These are phyloP conservation scores for Diorhabda elongata DNA, from an alignment of 1,140 invertebrate genomes.

Conservation along the genomic window DNA sequence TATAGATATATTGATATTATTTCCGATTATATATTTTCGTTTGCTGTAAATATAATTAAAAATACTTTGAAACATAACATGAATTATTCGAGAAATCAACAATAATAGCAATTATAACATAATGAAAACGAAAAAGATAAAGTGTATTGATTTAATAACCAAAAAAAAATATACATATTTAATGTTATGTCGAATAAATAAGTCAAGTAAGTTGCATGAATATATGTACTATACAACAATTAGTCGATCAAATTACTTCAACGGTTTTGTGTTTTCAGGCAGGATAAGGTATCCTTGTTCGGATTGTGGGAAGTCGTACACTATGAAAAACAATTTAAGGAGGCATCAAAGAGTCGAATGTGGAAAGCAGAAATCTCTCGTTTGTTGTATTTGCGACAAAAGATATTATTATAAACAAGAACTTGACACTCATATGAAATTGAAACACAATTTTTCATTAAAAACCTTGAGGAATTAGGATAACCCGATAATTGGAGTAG, in stretches of 20 bases:
- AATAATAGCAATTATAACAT: too few species aligned
- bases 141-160: too few species aligned
- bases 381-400: constrained; percentile 46
- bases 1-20: too few species aligned
- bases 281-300: constrained; percentile 13
- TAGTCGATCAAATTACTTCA: too few species aligned
- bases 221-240: neutral
- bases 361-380: constrained; percentile 50
- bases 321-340: constrained; percentile 57
- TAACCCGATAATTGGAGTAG: too few species aligned
- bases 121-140: too few species aligned
- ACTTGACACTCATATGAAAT: constrained; percentile 35
- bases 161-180: too few species aligned
- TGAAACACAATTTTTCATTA: constrained; percentile 25
- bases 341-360: constrained; percentile 61
- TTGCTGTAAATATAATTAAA: too few species aligned
- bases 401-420: constrained; percentile 42
- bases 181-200: neutral
- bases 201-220: neutral
- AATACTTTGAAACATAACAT: too few species aligned
- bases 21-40: too few species aligned
- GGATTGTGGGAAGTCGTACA: constrained; percentile 63
- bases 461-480: neutral
- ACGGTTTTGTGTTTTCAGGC: neutral
- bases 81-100: too few species aligned